Conservation (phyloP, 2,888 invertebrate genomes). For the Megamerina dolium region DNA sequence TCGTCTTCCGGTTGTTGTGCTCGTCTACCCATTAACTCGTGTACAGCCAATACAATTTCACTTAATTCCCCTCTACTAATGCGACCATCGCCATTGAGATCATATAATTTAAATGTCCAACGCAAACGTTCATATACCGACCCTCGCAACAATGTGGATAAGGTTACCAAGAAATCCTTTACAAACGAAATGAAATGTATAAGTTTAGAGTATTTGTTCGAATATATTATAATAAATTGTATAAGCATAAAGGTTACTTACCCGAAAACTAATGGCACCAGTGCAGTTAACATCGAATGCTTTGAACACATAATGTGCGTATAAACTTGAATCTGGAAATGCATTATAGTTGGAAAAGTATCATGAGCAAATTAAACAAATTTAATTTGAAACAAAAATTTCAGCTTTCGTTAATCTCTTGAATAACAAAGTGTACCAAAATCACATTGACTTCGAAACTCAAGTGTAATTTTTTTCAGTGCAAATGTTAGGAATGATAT, state of each 20-base stretch:
- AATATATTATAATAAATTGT: no score
- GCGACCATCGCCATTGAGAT: slow-evolving; percentile 92
- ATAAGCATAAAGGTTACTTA: slow-evolving; percentile 52
- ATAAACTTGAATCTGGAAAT: slow-evolving; percentile 83
- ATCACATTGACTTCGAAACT: no score
- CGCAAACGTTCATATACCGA: slow-evolving; percentile 89
- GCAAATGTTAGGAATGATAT: no score
- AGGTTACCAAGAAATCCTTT: slow-evolving; percentile 88
- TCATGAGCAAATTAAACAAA: no score
- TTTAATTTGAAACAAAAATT: no score
- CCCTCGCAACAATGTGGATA: slow-evolving; percentile 87
- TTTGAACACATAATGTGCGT: slow-evolving; percentile 98
- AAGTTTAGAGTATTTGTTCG: no score
- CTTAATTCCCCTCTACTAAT: slow-evolving; percentile 86
- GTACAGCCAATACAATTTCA: slow-evolving; percentile 83
- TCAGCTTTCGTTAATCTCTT: no score
- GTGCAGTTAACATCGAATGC: slow-evolving; percentile 96
- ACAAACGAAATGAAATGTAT: slow-evolving; percentile 14
- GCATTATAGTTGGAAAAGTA: no score
- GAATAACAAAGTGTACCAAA: no score
- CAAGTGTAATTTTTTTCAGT: no score
- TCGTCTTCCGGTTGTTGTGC: slow-evolving; percentile 76
- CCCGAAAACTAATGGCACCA: slow-evolving; percentile 96
- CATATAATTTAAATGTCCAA: slow-evolving; percentile 96
- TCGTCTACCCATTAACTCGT: slow-evolving; percentile 80